Evolutionary conservation across 92 coral and sea anemone genomes (phyloP).

Genomic region (Heliopora coerulea): DNA sequence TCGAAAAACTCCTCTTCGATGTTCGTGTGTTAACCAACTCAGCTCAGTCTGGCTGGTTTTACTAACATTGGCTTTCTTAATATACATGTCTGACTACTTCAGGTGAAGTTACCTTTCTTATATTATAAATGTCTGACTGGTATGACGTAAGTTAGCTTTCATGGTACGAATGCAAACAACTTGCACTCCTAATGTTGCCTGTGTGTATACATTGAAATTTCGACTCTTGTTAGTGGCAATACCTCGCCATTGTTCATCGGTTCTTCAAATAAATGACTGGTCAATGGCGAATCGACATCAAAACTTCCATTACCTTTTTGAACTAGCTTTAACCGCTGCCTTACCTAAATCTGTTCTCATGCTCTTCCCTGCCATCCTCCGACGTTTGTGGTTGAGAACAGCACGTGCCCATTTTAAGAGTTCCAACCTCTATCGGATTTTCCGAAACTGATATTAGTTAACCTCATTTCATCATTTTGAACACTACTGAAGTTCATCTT

Average conservation of each 20-base stretch:
- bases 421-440: neutral
- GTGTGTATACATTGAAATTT: neutral
- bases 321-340: neutral
- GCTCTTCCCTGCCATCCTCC: neutral
- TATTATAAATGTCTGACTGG: too few relatives aligned
- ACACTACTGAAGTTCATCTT: neutral
- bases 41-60: too few relatives aligned
- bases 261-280: too few relatives aligned
- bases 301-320: too few relatives aligned
- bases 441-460: neutral
- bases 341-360: constrained; percentile 22
- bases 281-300: too few relatives aligned
- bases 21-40: too few relatives aligned
- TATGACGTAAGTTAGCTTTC: too few relatives aligned
- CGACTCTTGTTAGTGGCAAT: neutral
- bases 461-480: neutral
- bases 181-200: neutral
- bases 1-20: too few relatives aligned
- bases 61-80: too few relatives aligned
- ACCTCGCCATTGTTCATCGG: neutral
- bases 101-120: too few relatives aligned
- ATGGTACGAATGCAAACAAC: neutral
- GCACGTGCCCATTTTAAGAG: constrained; percentile 33
- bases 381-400: constrained; percentile 5
- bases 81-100: too few relatives aligned